These are phyloP conservation scores for Colletes gigas DNA, from an alignment of 1,140 invertebrate genomes.

Conservation along the genomic window DNA sequence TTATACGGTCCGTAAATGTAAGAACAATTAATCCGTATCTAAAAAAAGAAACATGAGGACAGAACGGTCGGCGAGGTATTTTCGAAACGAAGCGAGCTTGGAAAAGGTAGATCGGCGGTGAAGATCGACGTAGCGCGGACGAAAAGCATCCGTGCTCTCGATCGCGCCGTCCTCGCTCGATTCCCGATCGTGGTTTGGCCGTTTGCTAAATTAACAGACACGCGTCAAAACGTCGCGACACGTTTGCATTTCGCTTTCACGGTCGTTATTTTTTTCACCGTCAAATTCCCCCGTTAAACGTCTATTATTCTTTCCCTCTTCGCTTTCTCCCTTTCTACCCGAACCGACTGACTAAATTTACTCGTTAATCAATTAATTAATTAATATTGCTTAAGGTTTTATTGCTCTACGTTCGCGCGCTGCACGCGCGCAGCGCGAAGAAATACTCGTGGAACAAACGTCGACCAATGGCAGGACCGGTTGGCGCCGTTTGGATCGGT, in stretches of 20 bases:
- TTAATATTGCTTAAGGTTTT: slow-evolving; percentile 64
- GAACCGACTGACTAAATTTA: slow-evolving; percentile 7
- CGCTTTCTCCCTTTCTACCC: slow-evolving; percentile 14
- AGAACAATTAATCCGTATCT: slow-evolving; percentile 29
- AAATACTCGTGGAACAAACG: slow-evolving; percentile 9
- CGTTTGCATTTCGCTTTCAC: slow-evolving; percentile 17
- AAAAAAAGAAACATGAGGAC: background rate
- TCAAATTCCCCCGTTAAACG: background rate
- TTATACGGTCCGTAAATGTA: background rate
- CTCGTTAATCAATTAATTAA: slow-evolving; percentile 34
- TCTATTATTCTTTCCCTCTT: background rate
- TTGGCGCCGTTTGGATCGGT: background rate
- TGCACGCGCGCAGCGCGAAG: background rate
- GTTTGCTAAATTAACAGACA: slow-evolving; percentile 6
- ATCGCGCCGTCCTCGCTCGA: background rate
- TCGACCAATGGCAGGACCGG: background rate
- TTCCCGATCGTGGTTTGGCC: background rate
- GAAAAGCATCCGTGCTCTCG: background rate
- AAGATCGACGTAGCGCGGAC: background rate
- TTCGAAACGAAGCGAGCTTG: background rate
- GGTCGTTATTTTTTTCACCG: background rate
- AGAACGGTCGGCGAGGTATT: background rate
- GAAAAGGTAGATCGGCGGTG: background rate
- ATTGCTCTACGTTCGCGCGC: slow-evolving; percentile 56
- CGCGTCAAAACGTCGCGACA: slow-evolving; percentile 28